Evolutionary conservation across 2,113 vertebrate genomes (phyloP).

Genomic region (Oryzias celebensis): DNA sequence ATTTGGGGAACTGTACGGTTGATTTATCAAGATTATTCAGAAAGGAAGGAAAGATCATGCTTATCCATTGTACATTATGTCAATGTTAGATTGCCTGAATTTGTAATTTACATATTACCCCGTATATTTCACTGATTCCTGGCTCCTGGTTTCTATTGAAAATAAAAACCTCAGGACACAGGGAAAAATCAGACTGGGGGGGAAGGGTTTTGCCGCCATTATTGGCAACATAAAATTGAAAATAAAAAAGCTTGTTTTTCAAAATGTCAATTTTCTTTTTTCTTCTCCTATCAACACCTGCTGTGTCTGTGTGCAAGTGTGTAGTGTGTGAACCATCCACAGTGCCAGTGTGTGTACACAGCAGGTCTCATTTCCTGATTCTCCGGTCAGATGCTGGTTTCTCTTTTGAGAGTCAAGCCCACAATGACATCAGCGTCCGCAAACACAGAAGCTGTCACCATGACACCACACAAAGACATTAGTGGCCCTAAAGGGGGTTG

Average conservation of each 20-base stretch:
- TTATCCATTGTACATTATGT: no score
- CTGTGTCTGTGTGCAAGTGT: slow-evolving; percentile 32
- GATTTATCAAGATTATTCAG: no score
- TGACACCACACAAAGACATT: slow-evolving; percentile 85
- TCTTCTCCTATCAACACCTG: not conserved
- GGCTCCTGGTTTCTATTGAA: no score
- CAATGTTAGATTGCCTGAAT: no score
- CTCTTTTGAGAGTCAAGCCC: slow-evolving; percentile 78
- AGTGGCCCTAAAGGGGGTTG: slow-evolving; percentile 69
- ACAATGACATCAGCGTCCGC: slow-evolving; percentile 92
- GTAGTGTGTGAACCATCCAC: slow-evolving; percentile 56
- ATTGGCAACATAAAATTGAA: not conserved
- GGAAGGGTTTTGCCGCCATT: no score
- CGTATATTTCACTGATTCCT: no score
- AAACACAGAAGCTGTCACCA: slow-evolving; percentile 86
- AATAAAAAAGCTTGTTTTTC: not conserved
- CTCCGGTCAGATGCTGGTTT: slow-evolving; percentile 78
- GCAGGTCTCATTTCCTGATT: slow-evolving; percentile 81
- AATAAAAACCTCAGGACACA: no score
- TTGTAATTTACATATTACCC: no score
- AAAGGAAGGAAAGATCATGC: no score
- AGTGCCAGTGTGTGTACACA: slow-evolving; percentile 73
- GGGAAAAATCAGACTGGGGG: no score
- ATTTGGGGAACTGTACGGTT: no score
- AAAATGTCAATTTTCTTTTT: not conserved